Percentiles rank a stretch among this genome's conserved stretches.
Conservation (phyloP, 2,113 vertebrate species). For the Maccullochella peelii region DNA sequence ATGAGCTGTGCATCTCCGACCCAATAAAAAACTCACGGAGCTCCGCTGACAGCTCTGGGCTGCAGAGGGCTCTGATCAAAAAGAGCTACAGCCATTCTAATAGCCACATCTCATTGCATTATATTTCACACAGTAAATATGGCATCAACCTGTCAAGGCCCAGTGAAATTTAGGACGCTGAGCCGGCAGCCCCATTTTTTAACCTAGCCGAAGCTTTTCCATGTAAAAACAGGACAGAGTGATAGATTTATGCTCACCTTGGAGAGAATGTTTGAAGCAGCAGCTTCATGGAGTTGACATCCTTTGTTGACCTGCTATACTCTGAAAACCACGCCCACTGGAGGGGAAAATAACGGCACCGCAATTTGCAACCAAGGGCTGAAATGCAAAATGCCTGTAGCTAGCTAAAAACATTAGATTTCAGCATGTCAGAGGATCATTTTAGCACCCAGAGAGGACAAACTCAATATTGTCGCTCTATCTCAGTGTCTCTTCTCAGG, state of each 20-base stretch:
- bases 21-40: slow-evolving; percentile 72
- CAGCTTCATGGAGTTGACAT: slow-evolving; percentile 18
- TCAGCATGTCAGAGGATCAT: no score
- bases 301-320: slow-evolving; percentile 39
- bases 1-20: slow-evolving; percentile 62
- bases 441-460: no score
- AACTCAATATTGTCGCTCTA: no score
- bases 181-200: slow-evolving; percentile 58
- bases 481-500: no score
- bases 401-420: no score
- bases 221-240: slow-evolving; percentile 57
- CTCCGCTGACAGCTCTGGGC: slow-evolving; percentile 74
- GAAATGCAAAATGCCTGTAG: no score
- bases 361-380: no score
- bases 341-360: no score
- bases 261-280: slow-evolving; percentile 8
- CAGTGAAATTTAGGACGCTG: slow-evolving; percentile 75
- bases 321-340: no score
- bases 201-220: slow-evolving; percentile 40
- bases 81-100: slow-evolving; percentile 79
- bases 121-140: slow-evolving; percentile 84
- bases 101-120: slow-evolving; percentile 80
- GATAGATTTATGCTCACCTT: slow-evolving; percentile 53
- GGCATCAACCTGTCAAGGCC: slow-evolving; percentile 76
- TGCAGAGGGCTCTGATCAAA: slow-evolving; percentile 72